Evolutionary conservation across 2,113 vertebrate genomes (phyloP).

Genomic region (Engraulis encrasicolus): DNA sequence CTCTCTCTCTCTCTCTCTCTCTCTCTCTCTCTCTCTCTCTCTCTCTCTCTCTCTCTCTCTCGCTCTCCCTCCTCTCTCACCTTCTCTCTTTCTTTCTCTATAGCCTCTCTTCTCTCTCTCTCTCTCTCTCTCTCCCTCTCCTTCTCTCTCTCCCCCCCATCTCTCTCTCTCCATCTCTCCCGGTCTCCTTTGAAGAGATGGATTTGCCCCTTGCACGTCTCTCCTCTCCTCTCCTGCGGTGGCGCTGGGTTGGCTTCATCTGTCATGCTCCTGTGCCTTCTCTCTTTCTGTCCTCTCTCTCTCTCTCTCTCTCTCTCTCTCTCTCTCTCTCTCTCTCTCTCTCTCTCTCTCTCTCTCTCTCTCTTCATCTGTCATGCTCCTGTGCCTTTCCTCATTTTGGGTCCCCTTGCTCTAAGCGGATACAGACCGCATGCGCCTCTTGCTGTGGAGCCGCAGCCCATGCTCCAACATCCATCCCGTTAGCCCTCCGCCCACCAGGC

Average conservation of each 20-base stretch:
- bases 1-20: background rate
- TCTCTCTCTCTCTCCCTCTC: background rate
- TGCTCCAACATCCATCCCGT: background rate
- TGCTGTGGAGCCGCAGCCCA: background rate
- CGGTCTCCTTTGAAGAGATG: background rate
- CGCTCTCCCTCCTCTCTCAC: background rate
- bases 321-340: no score
- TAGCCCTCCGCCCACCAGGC: background rate
- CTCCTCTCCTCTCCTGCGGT: background rate
- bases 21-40: background rate
- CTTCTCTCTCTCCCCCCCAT: background rate
- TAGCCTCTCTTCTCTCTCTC: background rate
- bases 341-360: no score
- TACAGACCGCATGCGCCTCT: no score
- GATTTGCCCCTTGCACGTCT: background rate
- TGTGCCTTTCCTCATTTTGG: constrained; percentile 10
- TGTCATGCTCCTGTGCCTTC: constrained; percentile 16
- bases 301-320: no score
- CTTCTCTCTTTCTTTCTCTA: no score
- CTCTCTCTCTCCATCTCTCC: background rate
- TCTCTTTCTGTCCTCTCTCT: background rate
- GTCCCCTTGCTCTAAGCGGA: background rate
- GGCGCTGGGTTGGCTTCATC: constrained; percentile 5
- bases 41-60: background rate
- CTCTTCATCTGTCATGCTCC: constrained; percentile 27